Base-by-base conservation (phyloP, 2,113 vertebrate genomes). In the Sebastes fasciatus region DNA sequence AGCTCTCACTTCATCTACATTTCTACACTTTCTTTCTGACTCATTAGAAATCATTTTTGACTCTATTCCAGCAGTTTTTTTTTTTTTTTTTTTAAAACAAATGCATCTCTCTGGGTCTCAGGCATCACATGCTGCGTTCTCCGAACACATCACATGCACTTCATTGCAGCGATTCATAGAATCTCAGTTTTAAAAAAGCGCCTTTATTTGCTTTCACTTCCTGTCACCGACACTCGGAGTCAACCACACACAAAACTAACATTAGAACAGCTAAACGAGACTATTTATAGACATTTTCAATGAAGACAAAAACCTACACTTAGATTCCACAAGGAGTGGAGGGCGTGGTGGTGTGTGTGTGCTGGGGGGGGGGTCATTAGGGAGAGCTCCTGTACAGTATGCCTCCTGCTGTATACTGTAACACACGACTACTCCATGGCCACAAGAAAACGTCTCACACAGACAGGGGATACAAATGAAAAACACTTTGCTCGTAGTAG, bases 271-370 rank as follows among this genome's bases (percentile, higher is more conserved):
- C 80, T 70, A 88, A 77, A 82, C 34, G 0, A 52, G 9, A 82
- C 78, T 83, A 85, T 87, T 88, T 86, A 86, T 85, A 87, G 79
- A 83, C 43, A 73, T 79, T 82, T 82, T 88, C 57, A 84, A 82
- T 74, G 73, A 79, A 93, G 92, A 65, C 85, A 86, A 80, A 87
- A 91, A 77, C 16, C 76, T 70, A 57, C 64, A 83, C 43, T 83
- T 93, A 92, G 92, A 95, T 95, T 96, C 95, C 55, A 88, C 75
- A 58, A 60, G 46, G n/a, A 81, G 26, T 55, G 46, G n/a, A 81
- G 26, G 94, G 75, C 5, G 74, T 79, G 79, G 63, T 74, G 75
- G 63, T 62, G 72, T 58, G 45, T 70, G 63, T 71, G 74, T 70
- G 67, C 10, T 9, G 13, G 19, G 52, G 49, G 75, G 75, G 63